A percentile compares a stretch with the other conserved stretches of the same genome.
Conservation (phyloP, 2,888 invertebrate genomes). For the Chloroclysta siterata region DNA sequence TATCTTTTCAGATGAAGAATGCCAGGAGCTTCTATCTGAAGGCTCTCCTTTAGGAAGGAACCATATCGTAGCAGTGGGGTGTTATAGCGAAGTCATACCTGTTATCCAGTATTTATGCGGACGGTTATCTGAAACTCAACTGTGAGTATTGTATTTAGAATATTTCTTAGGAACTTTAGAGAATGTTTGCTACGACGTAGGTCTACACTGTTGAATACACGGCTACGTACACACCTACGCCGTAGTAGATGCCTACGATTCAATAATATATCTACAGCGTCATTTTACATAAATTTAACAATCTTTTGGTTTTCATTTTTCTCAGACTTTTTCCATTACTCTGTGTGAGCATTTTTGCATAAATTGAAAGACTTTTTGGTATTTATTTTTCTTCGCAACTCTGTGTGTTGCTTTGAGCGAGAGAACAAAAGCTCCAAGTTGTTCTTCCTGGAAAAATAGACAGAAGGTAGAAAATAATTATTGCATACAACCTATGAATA, state of each 20-base stretch:
- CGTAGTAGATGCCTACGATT: neutral
- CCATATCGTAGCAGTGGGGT: conserved; percentile 89
- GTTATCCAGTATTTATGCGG: conserved; percentile 95
- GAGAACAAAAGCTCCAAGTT: no score
- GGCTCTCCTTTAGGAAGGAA: conserved; percentile 78
- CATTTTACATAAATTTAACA: no score
- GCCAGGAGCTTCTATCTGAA: conserved; percentile 87
- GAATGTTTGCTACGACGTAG: neutral
- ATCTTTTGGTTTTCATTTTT: no score
- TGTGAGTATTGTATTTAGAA: conserved; percentile 75
- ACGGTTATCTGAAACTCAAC: conserved; percentile 91
- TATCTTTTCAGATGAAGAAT: conserved; percentile 91
- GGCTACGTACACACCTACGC: neutral
- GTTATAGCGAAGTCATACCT: conserved; percentile 95
- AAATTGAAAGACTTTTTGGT: no score
- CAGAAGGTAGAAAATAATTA: no score
- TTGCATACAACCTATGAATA: no score
- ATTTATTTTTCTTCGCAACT: no score
- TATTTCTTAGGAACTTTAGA: neutral
- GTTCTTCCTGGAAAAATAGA: no score
- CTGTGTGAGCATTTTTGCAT: no score
- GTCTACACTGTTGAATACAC: neutral
- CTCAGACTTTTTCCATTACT: no score
- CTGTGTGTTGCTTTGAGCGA: no score
- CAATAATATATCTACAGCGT: no score